Base-by-base conservation (phyloP, 2,113 vertebrate species). In the Capreolus pygargus region DNA sequence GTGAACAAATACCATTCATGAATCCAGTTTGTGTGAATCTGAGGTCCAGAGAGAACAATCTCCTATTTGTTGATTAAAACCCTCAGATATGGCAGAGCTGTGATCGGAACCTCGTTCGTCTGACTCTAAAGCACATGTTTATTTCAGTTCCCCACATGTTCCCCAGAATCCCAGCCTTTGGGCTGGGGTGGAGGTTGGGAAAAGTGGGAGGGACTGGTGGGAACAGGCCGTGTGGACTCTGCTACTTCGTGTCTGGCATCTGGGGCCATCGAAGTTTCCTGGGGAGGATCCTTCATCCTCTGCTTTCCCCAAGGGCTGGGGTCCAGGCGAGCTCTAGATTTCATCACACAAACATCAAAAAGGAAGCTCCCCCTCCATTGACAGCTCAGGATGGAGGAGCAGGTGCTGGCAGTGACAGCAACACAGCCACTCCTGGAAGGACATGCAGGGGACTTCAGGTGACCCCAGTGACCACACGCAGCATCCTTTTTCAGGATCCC, bases 391-490 rank as follows among this genome's bases (percentile, higher is more conserved):
- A 28, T 3, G 10, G n/a, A 47, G 39, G 39, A 54, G 36, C 1
- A 58, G 47, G 6, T n/a, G 2, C 39, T 17, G 25, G 45, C 21
- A 79, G 36, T 78, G n/a, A 14, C 23, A 43, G 27, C 7, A 43
- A 47, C 25, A 25, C 7, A 57, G 27, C 1, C 7, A 58, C 15
- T 33, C 28, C 67, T 74, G 14, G 30, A 93, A 61, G 21, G 39
- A 54, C 84, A 25, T 7, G 0, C 12, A 21, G n/a, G 70, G 1
- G 2, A 57, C 19, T 52, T 89, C 58, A 16, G 2, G 3, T 55
- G 64, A 27, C 54, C 30, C 23, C 61, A n/a, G 0, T 4, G 6
- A 25, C 30, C 57, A 1, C 10, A 21, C 0, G 3, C 1, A n/a
- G 7, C 50, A 45, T 50, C 30, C 3, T 95, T 21, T 74, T 64